Evolutionary conservation across 2,113 vertebrate species (phyloP).

Genomic region (Corythaeola cristata): DNA sequence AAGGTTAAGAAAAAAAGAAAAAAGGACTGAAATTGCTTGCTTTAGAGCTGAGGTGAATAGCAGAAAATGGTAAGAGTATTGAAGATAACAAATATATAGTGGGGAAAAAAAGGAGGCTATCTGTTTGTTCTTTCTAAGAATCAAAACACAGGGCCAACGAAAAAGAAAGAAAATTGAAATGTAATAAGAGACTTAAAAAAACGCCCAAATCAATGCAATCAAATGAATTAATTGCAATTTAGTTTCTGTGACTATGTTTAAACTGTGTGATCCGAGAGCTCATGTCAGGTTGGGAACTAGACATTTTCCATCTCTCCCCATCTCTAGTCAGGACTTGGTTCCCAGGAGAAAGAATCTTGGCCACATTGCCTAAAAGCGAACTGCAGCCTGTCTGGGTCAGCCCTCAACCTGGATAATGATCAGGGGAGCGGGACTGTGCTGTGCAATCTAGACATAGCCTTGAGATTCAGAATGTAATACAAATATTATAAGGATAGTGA

Average conservation of each 20-base stretch:
- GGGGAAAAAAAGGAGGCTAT: background rate
- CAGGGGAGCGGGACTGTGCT: background rate
- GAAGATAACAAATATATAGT: background rate
- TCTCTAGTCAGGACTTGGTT: background rate
- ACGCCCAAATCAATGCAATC: background rate
- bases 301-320: background rate
- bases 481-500: conserved; percentile 14
- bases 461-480: conserved; percentile 7
- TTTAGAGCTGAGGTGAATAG: background rate
- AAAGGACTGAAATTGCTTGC: background rate
- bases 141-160: background rate
- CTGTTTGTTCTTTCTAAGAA: background rate
- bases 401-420: conserved; percentile 42
- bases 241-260: background rate
- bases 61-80: background rate
- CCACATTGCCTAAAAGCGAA: background rate
- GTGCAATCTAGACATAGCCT: background rate
- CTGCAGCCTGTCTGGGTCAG: background rate
- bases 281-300: background rate
- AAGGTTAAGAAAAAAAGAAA: background rate
- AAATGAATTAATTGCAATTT: background rate
- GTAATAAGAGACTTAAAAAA: background rate
- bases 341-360: background rate
- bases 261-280: background rate
- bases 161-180: background rate